Base-by-base conservation (phyloP, 2,888 invertebrate species). In the Digitonthophagus gazella region DNA sequence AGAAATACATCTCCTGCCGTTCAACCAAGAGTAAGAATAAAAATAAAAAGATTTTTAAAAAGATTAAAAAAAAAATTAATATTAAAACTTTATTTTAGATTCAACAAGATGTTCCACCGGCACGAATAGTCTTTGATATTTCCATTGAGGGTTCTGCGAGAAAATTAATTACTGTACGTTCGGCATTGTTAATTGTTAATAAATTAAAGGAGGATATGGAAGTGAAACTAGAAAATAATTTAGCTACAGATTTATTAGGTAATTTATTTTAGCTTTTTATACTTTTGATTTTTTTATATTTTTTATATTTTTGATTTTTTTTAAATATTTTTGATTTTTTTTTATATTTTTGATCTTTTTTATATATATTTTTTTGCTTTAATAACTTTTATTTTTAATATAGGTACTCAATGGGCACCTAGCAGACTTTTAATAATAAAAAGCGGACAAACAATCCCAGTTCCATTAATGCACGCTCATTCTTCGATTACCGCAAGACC, bases 121-220 rank as follows among this genome's bases (percentile, higher is more conserved):
- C 94, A 0, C 88, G 97, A 66, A 87, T 98, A 19, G 95, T 98
- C 61, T 93, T 98, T 79, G 93, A 94, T 74, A 95, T 99, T 15
- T 90, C 92, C 0, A 85, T 97, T 72, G 96, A 97, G 82, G 97
- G 97, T 0, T 95, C 96, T 1, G 98, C 98, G 0, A 90, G 95
- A 76, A 98, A 98, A 83, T 84, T 98, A 75, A 92, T 97, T 66
- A 93, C 95, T 5, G 92, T 98, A 14, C 89, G 97, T 71, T 98
- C 98, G 5, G 95, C 97, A 20, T 85, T 98, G 72, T 89, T 91
- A 75, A 84, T 97, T 1, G 83, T 88, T 67, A 98, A 98, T 83
- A 86, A 87, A 75, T 83, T 96, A 75, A 88, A 90, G 66, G 90
- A 92, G 75, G 81, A 88, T 0, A 86, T 96, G 8, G 89, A 92